Base-by-base conservation (phyloP, 1,140 invertebrate genomes). In the Macrosteles quadrilineatus region DNA sequence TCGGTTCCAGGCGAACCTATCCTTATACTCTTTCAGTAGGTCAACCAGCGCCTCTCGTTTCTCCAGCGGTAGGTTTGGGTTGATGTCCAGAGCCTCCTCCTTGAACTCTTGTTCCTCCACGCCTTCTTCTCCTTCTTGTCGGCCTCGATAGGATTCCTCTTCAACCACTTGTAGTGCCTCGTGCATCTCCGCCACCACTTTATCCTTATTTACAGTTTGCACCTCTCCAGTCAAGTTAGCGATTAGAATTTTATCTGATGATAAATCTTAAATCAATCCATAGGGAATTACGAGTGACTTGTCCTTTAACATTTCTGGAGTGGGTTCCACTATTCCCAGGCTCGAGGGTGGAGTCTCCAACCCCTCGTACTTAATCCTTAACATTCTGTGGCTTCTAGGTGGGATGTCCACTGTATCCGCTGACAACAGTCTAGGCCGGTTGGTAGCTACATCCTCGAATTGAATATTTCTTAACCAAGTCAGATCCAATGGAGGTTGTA, bases 1-100 rank as follows among this genome's bases (percentile, higher is more conserved):
- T 23, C 23, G 25, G 55, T 59, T 23, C 55, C 55, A 59, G 25
- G 55, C 55, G 25, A 59, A 59, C 27, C 55, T 59, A 59, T 59
- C 55, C 25, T 59, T 59, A 29, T 21, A 59, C 23, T 59, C 55
- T 12, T 29, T 29, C 25, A 59, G 55, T 30, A 59, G 25, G 9
- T 30, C 55, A 21, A 59, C 25, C 25, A 59, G 12, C 12, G 21
- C 21, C 21, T 25, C 12, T 29, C 55, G 12, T 29, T 29, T 30
- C 55, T 25, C 12, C 23, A 25, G 21, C 12, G 14, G 9, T 30
- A 59, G 25, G 21, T 59, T 59, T 14, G 55, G 55, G 55, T 59
- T 59, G 11, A 59, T 23, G 23, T 59, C 27, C 27, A 59, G 23
- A 11, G 12, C 23, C 12, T 14, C 27, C 25, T 25, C 21, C 32